These are phyloP conservation scores for Sebastes kiyomatsui DNA, from an alignment of 2,797 vertebrate species.

Conservation along the genomic window DNA sequence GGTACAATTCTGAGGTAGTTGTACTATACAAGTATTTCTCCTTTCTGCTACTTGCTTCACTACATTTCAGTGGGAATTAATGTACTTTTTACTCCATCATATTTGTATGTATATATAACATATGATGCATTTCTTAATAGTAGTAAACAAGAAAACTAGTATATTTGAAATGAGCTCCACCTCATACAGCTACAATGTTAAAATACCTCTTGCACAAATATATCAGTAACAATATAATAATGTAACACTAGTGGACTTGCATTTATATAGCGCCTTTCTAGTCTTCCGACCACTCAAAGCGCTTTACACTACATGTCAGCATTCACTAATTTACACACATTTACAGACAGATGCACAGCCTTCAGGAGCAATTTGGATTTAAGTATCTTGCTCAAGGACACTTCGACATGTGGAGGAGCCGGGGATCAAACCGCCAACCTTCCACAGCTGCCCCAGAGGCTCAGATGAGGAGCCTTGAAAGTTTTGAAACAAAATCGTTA, in stretches of 20 bases:
- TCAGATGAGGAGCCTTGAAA: too few species aligned
- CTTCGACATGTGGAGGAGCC: too few species aligned
- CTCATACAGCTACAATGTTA: background rate
- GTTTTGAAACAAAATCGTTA: too few species aligned
- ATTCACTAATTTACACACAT: too few species aligned
- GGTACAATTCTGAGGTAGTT: background rate
- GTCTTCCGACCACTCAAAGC: too few species aligned
- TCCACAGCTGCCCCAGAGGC: too few species aligned
- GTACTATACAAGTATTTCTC: background rate
- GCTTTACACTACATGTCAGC: too few species aligned
- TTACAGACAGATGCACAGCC: too few species aligned
- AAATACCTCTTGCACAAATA: background rate
- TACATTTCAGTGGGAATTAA: background rate
- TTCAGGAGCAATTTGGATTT: too few species aligned
- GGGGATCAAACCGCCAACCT: too few species aligned
- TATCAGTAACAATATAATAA: background rate
- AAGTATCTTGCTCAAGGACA: too few species aligned
- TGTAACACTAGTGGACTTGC: background rate
- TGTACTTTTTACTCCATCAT: background rate
- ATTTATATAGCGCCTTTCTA: too few species aligned
- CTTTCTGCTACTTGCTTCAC: background rate
- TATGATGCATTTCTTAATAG: background rate
- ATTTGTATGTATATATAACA: background rate
- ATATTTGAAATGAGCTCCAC: background rate
- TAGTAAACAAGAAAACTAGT: background rate